Percentiles rank a stretch among this genome's conserved stretches.
Evolutionary conservation across 2,113 vertebrate genomes (phyloP).

Genomic region (Phylloscopus trochilus): DNA sequence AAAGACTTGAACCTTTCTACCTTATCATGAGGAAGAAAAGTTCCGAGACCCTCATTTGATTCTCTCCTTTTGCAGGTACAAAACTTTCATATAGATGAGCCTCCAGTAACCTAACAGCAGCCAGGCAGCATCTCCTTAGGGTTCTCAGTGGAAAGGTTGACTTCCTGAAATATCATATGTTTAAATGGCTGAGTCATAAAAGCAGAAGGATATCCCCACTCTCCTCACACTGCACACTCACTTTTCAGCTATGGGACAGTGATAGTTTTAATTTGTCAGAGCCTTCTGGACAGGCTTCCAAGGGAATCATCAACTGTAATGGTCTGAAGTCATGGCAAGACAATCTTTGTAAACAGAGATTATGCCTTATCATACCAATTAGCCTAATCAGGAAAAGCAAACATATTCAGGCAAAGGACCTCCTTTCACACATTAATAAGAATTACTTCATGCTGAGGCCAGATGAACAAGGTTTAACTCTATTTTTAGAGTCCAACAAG

Average conservation of each 20-base stretch:
- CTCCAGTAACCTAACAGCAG: neutral
- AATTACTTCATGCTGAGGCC: neutral
- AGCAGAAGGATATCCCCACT: neutral
- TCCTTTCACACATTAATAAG: neutral
- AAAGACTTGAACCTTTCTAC: neutral
- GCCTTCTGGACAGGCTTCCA: neutral
- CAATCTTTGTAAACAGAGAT: neutral
- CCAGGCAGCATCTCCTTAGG: neutral
- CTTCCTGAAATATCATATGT: neutral
- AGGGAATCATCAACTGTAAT: neutral
- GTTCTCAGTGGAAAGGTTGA: neutral
- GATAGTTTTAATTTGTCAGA: neutral
- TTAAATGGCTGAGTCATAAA: neutral
- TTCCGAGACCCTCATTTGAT: neutral
- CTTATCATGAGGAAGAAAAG: neutral
- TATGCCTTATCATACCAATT: neutral
- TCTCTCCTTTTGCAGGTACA: neutral
- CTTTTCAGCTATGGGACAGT: neutral
- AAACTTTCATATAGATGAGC: neutral
- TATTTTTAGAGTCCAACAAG: neutral
- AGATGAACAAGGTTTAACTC: neutral
- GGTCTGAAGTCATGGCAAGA: neutral
- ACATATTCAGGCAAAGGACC: neutral
- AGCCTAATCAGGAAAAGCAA: neutral
- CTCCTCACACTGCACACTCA: neutral